Percentiles rank a stretch among this genome's conserved stretches.
Evolutionary conservation across 2,888 invertebrate genomes (phyloP).

Genomic region (Macaria liturata): DNA sequence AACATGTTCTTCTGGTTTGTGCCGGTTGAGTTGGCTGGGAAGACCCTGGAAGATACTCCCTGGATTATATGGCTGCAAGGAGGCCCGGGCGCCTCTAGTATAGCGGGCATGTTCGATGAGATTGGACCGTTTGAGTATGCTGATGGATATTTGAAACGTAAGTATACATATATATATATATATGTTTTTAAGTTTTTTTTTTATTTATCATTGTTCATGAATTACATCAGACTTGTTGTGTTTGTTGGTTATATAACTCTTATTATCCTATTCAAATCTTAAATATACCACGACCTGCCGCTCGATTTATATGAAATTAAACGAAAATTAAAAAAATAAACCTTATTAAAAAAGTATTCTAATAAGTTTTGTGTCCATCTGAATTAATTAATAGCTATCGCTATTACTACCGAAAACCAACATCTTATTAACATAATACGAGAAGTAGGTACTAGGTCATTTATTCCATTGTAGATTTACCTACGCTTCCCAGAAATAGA

Average conservation of each 20-base stretch:
- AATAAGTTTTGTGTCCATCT: too few species aligned
- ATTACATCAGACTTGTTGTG: too few species aligned
- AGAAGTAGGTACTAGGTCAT: background rate
- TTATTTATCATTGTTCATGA: background rate
- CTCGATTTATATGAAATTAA: too few species aligned
- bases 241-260: too few species aligned
- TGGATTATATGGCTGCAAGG: conserved; percentile 94
- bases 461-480: background rate
- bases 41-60: conserved; percentile 75
- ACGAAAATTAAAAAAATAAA: too few species aligned
- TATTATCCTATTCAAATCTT: too few species aligned
- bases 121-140: conserved; percentile 64
- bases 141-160: conserved; percentile 49
- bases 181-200: background rate
- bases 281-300: too few species aligned
- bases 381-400: too few species aligned
- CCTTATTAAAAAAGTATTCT: too few species aligned
- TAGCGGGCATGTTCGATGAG: conserved; percentile 65
- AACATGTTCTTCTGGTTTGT: conserved; percentile 95
- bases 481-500: conserved; percentile 4
- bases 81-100: conserved; percentile 90
- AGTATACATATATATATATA: conserved; percentile 36
- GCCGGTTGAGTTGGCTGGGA: conserved; percentile 68
- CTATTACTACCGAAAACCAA: too few species aligned
- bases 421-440: too few species aligned